phyloP scores from a whole-genome alignment of 1,140 invertebrate genomes.

The Drosophila virilis region DNA sequence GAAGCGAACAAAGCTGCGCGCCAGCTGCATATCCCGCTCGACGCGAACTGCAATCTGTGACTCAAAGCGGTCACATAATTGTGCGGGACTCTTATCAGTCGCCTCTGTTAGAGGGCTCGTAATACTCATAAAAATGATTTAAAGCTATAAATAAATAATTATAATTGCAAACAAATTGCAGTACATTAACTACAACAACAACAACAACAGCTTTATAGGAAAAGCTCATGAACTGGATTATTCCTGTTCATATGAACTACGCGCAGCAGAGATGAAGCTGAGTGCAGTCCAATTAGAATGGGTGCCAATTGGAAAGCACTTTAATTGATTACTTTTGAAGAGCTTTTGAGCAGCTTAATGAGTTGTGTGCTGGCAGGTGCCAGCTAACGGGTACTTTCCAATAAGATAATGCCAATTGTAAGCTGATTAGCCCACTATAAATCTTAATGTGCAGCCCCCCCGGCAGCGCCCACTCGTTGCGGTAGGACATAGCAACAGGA shows the following conservation, averaged over 20 bases:
- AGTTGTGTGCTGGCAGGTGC: conserved; percentile 12
- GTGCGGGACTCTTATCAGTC: conserved; percentile 51
- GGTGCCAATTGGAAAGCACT: not conserved
- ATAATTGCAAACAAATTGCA: conserved; percentile 73
- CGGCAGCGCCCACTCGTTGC: conserved; percentile 31
- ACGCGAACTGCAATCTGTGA: conserved; percentile 26
- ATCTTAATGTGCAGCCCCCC: not conserved
- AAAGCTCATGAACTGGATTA: too few relatives aligned
- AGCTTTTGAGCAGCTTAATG: conserved; percentile 14
- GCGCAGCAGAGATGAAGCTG: too few relatives aligned
- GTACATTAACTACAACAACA: not conserved
- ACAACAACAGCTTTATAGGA: not conserved
- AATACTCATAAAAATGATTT: conserved; percentile 39
- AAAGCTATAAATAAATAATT: conserved; percentile 54
- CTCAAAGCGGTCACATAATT: conserved; percentile 28
- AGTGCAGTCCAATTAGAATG: not conserved
- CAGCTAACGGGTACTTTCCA: conserved; percentile 7
- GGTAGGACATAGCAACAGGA: conserved; percentile 57
- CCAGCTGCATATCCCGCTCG: conserved; percentile 19
- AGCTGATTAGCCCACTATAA: conserved; percentile 30
- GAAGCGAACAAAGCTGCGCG: conserved; percentile 1
- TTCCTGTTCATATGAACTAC: too few relatives aligned
- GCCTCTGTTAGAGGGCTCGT: conserved; percentile 30
- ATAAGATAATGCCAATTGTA: conserved; percentile 25
- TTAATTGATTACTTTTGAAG: conserved; percentile 7